phyloP scores from a whole-genome alignment of 2,888 invertebrate species.

The Electrophaes corylata region DNA sequence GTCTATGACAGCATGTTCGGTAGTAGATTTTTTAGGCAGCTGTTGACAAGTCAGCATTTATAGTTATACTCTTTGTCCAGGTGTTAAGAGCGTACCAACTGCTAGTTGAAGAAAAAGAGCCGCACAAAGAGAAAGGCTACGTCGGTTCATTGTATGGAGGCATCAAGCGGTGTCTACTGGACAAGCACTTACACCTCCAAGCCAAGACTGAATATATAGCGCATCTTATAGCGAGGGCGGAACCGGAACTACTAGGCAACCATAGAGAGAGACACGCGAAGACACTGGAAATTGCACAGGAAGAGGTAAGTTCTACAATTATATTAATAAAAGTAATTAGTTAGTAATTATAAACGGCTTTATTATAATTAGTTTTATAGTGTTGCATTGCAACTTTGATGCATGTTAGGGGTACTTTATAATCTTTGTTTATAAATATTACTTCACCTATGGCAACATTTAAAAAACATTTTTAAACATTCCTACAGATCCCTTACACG shows the following conservation, averaged over 20 bases:
- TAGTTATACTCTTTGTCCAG: constrained; percentile 53
- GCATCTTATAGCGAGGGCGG: constrained; percentile 93
- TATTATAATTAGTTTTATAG: too few species aligned
- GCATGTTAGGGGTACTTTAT: too few species aligned
- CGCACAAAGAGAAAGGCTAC: constrained; percentile 94
- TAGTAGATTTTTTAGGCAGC: too few species aligned
- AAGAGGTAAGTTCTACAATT: constrained; percentile 84
- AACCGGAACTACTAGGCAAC: constrained; percentile 95
- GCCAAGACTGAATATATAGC: constrained; percentile 95
- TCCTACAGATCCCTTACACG: too few species aligned
- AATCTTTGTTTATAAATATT: too few species aligned
- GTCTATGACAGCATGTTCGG: too few species aligned
- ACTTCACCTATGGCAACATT: too few species aligned
- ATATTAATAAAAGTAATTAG: too few species aligned
- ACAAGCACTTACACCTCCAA: constrained; percentile 94
- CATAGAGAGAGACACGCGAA: constrained; percentile 97
- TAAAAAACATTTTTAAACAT: too few species aligned
- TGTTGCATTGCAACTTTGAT: too few species aligned
- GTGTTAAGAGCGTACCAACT: constrained; percentile 92
- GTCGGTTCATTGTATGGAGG: constrained; percentile 94
- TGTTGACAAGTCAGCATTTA: too few species aligned
- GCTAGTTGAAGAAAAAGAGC: constrained; percentile 92
- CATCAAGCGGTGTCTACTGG: constrained; percentile 92
- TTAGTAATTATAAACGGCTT: too few species aligned
- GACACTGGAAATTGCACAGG: constrained; percentile 98